Conservation (phyloP, 2,113 vertebrate genomes). For the Potamarius usumacintae region DNA sequence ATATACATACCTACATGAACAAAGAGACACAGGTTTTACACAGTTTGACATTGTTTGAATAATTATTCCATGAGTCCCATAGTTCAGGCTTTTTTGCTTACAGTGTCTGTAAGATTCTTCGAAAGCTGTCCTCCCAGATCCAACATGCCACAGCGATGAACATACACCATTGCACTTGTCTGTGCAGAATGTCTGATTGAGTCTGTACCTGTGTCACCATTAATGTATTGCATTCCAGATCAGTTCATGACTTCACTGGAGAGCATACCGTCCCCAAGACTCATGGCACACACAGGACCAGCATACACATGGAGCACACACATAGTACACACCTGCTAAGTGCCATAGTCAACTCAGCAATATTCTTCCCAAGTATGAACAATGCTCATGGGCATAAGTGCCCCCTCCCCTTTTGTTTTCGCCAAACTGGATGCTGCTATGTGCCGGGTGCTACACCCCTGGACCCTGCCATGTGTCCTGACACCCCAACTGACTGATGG, state of each 20-base stretch:
- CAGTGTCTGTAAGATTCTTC: neutral
- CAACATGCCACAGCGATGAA: neutral
- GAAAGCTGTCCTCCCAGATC: neutral
- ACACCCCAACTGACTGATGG: conserved; percentile 59
- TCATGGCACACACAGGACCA: neutral
- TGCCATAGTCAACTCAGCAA: conserved; percentile 44
- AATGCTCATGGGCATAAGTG: conserved; percentile 61
- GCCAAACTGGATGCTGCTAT: conserved; percentile 68
- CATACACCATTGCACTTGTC: neutral
- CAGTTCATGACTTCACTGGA: neutral
- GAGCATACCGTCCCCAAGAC: neutral
- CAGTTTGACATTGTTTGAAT: neutral
- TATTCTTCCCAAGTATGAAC: conserved; percentile 45
- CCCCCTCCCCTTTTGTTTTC: conserved; percentile 72
- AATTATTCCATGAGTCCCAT: neutral
- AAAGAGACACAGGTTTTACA: neutral
- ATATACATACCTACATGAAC: neutral
- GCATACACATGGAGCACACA: neutral
- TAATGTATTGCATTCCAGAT: neutral
- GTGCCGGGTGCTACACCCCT: conserved; percentile 23
- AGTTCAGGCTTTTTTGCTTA: neutral
- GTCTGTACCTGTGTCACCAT: neutral
- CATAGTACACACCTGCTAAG: conserved; percentile 44
- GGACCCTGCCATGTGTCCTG: conserved; percentile 41
- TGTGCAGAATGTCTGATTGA: neutral